These are phyloP conservation scores for Zootermopsis nevadensis DNA, from an alignment of 2,888 invertebrate genomes.

Conservation along the genomic window DNA sequence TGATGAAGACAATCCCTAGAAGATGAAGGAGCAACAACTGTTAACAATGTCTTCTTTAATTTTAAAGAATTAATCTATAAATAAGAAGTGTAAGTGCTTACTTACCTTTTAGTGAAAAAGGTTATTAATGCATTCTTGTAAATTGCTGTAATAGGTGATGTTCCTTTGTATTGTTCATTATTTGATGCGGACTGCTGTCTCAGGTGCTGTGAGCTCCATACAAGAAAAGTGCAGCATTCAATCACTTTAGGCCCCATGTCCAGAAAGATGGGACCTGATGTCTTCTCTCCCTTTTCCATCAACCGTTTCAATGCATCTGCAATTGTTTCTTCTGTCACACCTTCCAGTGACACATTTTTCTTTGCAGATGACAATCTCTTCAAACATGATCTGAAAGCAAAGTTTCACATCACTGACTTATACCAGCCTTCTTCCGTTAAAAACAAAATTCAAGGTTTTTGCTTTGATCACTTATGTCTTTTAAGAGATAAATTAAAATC, in stretches of 20 bases:
- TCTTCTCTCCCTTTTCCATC: slow-evolving; percentile 73
- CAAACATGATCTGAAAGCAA: slow-evolving; percentile 45
- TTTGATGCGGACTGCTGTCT: slow-evolving; percentile 54
- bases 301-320: slow-evolving; percentile 64
- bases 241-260: slow-evolving; percentile 75
- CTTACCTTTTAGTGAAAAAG: slow-evolving; percentile 69
- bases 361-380: slow-evolving; percentile 50
- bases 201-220: slow-evolving; percentile 71
- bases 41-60: neutral
- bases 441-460: too few species aligned
- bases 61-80: neutral
- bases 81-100: neutral
- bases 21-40: neutral
- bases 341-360: slow-evolving; percentile 46
- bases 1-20: slow-evolving; percentile 72
- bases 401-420: neutral
- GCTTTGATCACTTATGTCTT: too few species aligned
- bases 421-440: too few species aligned
- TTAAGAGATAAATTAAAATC: too few species aligned
- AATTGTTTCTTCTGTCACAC: slow-evolving; percentile 46
- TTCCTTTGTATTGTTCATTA: slow-evolving; percentile 59
- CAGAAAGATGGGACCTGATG: slow-evolving; percentile 70
- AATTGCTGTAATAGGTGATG: slow-evolving; percentile 63
- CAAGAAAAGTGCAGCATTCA: slow-evolving; percentile 73
- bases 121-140: slow-evolving; percentile 68